Base-by-base conservation (phyloP, 2,888 invertebrate species). In the Drosophila limbata region DNA sequence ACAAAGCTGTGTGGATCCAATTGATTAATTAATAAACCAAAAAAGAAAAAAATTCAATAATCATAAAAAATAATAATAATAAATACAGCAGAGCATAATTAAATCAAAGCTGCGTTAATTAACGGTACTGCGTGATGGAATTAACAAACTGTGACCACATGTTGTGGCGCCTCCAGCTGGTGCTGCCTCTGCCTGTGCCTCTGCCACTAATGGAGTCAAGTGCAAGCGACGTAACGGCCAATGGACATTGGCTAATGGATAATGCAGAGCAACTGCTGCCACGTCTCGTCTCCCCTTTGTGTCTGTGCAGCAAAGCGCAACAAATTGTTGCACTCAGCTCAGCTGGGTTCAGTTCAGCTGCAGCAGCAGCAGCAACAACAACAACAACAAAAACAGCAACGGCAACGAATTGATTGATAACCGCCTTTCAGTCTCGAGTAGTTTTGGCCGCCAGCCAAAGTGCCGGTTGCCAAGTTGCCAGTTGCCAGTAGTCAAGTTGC, bases 61-160 rank as follows among this genome's bases (percentile, higher is more conserved):
- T 45, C 45, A 56, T 45, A 6, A 60, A 57, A 42, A n/a, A 31
- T n/a, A 15, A 15, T 4, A 47, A 15, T 10, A 48, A 19, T 19
- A 39, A 33, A 48, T 39, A 57, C 21, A 45, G 51, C 37, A 67
- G 61, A 55, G 48, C 42, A 64, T 71, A 81, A 84, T 84, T 78
- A 85, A 84, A 84, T 75, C 71, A 56, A 59, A 56, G 73, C 65
- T 71, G 78, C 69, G 75, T 82, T 89, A 71, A 90, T 88, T 81
- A 89, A 90, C 89, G 85, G 87, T 76, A 73, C 61, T 44, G 61
- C 67, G 50, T 53, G 67, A 64, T 67, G 55, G 68, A 82, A 76
- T 77, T 77, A 90, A 74, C 88, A 79, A 88, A 81, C 88, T 88
- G 87, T 90, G 77, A 90, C 89, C 83, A 72, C 71, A 77, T 69